Base-by-base conservation (phyloP, 1,140 invertebrate genomes). In the Phortica variegata region DNA sequence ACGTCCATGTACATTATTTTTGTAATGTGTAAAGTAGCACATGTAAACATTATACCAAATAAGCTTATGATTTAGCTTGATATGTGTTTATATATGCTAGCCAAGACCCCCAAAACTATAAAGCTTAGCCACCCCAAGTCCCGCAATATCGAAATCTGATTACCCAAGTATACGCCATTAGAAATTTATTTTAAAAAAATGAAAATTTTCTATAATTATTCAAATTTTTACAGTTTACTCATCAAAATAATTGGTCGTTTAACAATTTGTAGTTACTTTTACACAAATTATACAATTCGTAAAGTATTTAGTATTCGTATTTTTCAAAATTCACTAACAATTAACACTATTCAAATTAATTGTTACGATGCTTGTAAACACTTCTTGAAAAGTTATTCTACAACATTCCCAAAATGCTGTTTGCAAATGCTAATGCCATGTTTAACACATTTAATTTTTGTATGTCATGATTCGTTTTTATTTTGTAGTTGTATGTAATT, bases 181-280 rank as follows among this genome's bases (percentile, higher is more conserved):
- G 49, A 58, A 40, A 47, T 53, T 47, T 62, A 59, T 55, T 43
- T 48, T 60, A 45, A 34, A 65, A 49, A 40, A 50, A 33, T 43
- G 29, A 33, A 19, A 41, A 15, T 37, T 54, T 58, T 31, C 40
- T 51, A 49, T 49, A 52, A 59, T 52, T 55, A 57, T 47, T 51
- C 34, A 36, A 41, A 52, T 49, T 68, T 46, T 68, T 63, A 68
- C 54, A 63, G 57, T 62, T 32, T 42, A n/a, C 9, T 68, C 57
- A 63, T 58, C 60, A 56, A 66, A 66, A 60, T 63, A 66, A 69
- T 66, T 68, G 65, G 54, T 63, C 58, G 13, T 51, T 48, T 68
- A 60, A 18, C 18, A 50, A 7, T 29, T 29, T 29, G 6, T 29
- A 29, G 26, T 29, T 47, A 50, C 45, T 16, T 42, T 44, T 18